phyloP scores from a whole-genome alignment of 1,140 invertebrate species.

The Melanaphis sacchari region DNA sequence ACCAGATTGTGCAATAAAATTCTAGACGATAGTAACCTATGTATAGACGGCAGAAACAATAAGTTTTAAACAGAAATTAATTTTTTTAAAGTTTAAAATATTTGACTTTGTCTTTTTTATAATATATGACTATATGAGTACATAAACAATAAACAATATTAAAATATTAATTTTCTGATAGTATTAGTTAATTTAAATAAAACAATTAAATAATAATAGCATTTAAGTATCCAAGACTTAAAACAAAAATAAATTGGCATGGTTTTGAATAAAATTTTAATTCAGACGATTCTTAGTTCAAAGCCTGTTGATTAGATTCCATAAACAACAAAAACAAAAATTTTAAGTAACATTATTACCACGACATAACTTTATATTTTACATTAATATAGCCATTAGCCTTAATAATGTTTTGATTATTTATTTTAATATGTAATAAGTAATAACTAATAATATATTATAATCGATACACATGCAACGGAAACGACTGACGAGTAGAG shows the following conservation, averaged over 20 bases:
- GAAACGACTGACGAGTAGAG: constrained; percentile 29
- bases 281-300: no score
- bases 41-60: background rate
- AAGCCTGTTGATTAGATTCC: no score
- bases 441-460: background rate
- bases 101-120: no score
- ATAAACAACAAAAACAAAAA: background rate
- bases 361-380: background rate
- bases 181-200: background rate
- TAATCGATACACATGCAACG: constrained; percentile 47
- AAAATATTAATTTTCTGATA: background rate
- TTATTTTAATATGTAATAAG: background rate
- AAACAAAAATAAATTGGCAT: background rate
- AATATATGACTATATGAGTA: no score
- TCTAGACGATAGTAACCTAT: background rate
- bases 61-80: background rate
- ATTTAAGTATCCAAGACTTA: background rate
- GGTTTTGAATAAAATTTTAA: background rate
- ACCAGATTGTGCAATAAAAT: background rate
- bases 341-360: background rate
- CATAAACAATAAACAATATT: no score
- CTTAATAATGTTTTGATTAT: constrained; percentile 4
- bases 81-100: background rate
- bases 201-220: background rate
- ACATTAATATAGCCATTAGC: background rate